Evolutionary conservation across 2,888 invertebrate species (phyloP).

Genomic region (Erebia ligea): DNA sequence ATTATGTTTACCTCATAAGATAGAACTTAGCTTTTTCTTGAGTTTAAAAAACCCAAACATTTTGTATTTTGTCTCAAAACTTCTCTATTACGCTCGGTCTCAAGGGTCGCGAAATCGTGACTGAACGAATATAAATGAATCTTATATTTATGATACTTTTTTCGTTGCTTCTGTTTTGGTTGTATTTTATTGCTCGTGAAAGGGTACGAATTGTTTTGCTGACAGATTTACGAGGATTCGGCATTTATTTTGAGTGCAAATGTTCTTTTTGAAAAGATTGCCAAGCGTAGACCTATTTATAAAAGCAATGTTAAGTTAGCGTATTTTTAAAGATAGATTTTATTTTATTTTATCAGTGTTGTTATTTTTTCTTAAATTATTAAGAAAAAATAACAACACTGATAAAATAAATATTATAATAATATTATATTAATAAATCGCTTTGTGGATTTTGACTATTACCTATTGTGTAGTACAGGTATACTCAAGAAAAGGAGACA

Average conservation of each 20-base stretch:
- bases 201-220: conserved; percentile 82
- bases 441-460: no score
- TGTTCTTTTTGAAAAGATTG: conserved; percentile 53
- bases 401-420: no score
- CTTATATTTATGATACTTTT: conserved; percentile 82
- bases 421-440: no score
- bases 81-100: conserved; percentile 59
- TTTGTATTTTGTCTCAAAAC: conserved; percentile 31
- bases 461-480: no score
- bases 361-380: no score
- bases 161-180: conserved; percentile 74
- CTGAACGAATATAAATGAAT: conserved; percentile 82
- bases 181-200: conserved; percentile 82
- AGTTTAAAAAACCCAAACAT: conserved; percentile 6
- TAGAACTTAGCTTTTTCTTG: neutral
- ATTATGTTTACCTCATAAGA: neutral
- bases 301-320: conserved; percentile 1
- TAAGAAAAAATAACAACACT: no score
- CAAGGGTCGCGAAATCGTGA: conserved; percentile 68
- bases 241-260: conserved; percentile 77
- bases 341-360: neutral
- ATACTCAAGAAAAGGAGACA: no score
- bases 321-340: neutral
- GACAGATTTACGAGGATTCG: conserved; percentile 82
- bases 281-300: conserved; percentile 10